A percentile compares a stretch with the other conserved stretches of the same genome.
phyloP scores from a whole-genome alignment of 1,140 invertebrate genomes.

The Episyrphus balteatus region DNA sequence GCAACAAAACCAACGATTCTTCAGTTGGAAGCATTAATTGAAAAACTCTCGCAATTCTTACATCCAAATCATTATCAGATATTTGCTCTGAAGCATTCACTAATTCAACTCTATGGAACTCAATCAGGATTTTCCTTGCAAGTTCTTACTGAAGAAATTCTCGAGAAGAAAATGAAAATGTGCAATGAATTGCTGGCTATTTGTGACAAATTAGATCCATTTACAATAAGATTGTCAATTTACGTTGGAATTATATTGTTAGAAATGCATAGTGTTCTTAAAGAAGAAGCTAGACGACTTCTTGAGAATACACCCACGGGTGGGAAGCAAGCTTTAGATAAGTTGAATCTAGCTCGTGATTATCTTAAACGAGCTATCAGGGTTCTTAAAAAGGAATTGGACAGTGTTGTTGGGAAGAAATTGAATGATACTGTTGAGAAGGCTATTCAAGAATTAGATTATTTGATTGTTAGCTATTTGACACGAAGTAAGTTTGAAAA shows the following conservation, averaged over 20 bases:
- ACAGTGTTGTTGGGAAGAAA: slow-evolving; percentile 27
- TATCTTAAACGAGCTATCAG: slow-evolving; percentile 3
- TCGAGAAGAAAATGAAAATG: slow-evolving; percentile 52
- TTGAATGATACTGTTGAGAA: slow-evolving; percentile 18
- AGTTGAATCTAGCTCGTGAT: slow-evolving; percentile 4
- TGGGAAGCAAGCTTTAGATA: background rate
- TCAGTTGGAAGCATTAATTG: slow-evolving; percentile 49
- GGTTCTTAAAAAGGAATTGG: slow-evolving; percentile 22
- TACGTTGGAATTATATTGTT: slow-evolving; percentile 60
- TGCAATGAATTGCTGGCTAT: slow-evolving; percentile 55
- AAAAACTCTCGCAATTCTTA: slow-evolving; percentile 52
- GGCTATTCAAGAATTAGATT: slow-evolving; percentile 19
- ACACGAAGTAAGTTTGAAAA: background rate
- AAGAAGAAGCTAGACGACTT: slow-evolving; percentile 42
- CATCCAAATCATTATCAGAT: slow-evolving; percentile 74
- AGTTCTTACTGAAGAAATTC: slow-evolving; percentile 43
- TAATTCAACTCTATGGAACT: slow-evolving; percentile 64
- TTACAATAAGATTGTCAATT: slow-evolving; percentile 53
- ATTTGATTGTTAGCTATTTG: slow-evolving; percentile 3
- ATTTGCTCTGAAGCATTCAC: slow-evolving; percentile 64
- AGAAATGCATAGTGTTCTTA: slow-evolving; percentile 50
- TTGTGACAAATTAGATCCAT: slow-evolving; percentile 54
- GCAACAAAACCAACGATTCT: slow-evolving; percentile 45
- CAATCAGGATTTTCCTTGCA: slow-evolving; percentile 45
- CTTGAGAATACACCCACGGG: slow-evolving; percentile 33